Evolutionary conservation across 2,797 vertebrate species (phyloP), one percentile per base, ranked within the genome.

Genomic region (Calcarius lapponicus): DNA sequence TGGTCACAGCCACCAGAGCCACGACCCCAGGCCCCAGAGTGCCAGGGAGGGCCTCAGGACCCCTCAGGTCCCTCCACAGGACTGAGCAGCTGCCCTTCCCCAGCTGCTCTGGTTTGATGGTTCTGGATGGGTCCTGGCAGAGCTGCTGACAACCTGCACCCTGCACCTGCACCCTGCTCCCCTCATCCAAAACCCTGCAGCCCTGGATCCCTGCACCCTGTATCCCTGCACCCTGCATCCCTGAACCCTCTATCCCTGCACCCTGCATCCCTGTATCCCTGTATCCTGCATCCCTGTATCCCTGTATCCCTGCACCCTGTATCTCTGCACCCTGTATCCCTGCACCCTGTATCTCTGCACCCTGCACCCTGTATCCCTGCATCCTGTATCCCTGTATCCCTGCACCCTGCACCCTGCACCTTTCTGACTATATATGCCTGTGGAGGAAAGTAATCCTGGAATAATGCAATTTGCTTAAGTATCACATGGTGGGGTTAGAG

Each of bases 221-320:
- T 13, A 22, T 1, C 32, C 15, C 20, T 21, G 6, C 2, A 36
- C 1, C 18, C 19, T 31, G 24, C 10, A 56, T 0, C 34, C 43
- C 43, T 38, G 43, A 4, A 43, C 9, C 45, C 29, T 60, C 21
- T 1, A n/a, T 1, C 21, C 43, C 45, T 31, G 8, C 2, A 42
- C 12, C 53, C 74, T 76, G 31, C 1, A 43, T 2, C 22, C 36
- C 50, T 20, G 18, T 0, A n/a, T 2, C 36, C 67, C 50, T n/a
- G 14, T 4, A 28, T 7, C 67, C 48, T n/a, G 13, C 3, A 28
- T 6, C 24, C 24, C 24, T 25, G 24, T 5, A 25, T 48, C 47
- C 24, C 13, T 25, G 24, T 10, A 29, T 18, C 50, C 50, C 50
- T 51, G 48, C 5, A 42, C 7, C 22, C 47, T 45, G 45, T 11